Conservation (phyloP, 2,888 invertebrate genomes). For the Ormyrus thymus region DNA sequence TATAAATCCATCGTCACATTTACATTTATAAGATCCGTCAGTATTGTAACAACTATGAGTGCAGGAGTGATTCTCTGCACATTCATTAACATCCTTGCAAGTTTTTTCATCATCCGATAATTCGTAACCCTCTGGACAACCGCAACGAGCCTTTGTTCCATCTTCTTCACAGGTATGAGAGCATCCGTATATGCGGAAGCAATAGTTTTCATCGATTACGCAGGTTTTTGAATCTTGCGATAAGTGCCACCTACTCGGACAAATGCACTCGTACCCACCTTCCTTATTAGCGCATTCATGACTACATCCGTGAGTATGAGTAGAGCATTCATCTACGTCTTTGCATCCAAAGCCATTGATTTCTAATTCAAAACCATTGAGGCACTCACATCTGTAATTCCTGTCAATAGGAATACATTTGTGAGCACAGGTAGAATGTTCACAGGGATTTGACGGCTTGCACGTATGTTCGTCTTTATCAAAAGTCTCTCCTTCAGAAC, state of each 20-base stretch:
- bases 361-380: slow-evolving; percentile 69
- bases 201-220: slow-evolving; percentile 63
- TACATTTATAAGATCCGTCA: slow-evolving; percentile 78
- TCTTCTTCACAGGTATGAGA: slow-evolving; percentile 70
- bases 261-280: slow-evolving; percentile 77
- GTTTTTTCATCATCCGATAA: slow-evolving; percentile 72
- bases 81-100: slow-evolving; percentile 74
- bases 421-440: slow-evolving; percentile 65
- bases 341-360: slow-evolving; percentile 68
- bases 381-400: slow-evolving; percentile 74
- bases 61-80: slow-evolving; percentile 74
- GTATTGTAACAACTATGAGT: slow-evolving; percentile 77
- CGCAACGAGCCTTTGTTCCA: slow-evolving; percentile 73
- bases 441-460: slow-evolving; percentile 58
- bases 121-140: slow-evolving; percentile 76
- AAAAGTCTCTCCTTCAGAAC: slow-evolving; percentile 77
- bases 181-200: slow-evolving; percentile 68
- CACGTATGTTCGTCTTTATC: slow-evolving; percentile 69
- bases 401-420: slow-evolving; percentile 68
- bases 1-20: slow-evolving; percentile 77
- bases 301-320: slow-evolving; percentile 65
- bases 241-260: slow-evolving; percentile 73
- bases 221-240: slow-evolving; percentile 66
- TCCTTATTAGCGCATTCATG: slow-evolving; percentile 76
- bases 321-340: slow-evolving; percentile 72